A percentile compares a stretch with the other conserved stretches of the same genome.
Conservation (phyloP, 2,888 invertebrate species). For the Cremastinae sp. region DNA sequence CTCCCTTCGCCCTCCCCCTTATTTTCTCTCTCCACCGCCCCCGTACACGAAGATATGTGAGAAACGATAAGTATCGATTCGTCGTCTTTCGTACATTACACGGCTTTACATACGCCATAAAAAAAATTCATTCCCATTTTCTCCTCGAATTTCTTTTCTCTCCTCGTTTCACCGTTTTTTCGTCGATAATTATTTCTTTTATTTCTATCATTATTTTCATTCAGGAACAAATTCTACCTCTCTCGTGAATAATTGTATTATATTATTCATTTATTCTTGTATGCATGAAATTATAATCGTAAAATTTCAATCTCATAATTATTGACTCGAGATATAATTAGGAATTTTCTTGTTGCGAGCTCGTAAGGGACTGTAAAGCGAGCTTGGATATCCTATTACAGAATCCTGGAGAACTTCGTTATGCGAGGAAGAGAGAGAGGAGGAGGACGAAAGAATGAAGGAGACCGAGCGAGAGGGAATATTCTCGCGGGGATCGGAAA, state of each 20-base stretch:
- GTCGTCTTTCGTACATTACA: constrained; percentile 53
- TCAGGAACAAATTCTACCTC: too few relatives aligned
- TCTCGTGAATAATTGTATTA: too few relatives aligned
- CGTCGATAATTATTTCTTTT: background rate
- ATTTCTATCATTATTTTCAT: background rate
- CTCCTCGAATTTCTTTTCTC: background rate
- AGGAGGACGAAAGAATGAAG: constrained; percentile 53
- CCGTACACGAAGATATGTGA: constrained; percentile 35
- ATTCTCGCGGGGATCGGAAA: constrained; percentile 26
- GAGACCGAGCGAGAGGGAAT: constrained; percentile 47
- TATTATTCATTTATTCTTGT: too few relatives aligned
- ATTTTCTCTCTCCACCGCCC: background rate
- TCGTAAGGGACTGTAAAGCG: too few relatives aligned
- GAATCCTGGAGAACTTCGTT: constrained; percentile 60
- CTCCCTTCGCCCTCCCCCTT: constrained; percentile 17
- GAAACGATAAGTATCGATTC: constrained; percentile 64
- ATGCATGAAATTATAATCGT: too few relatives aligned
- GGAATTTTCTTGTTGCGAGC: background rate
- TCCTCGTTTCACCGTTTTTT: background rate
- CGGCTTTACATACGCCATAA: constrained; percentile 23
- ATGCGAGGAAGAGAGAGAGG: constrained; percentile 58
- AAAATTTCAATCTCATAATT: too few relatives aligned
- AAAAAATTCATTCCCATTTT: constrained; percentile 24
- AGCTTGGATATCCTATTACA: constrained; percentile 59
- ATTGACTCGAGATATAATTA: background rate